These are phyloP conservation scores for Falco peregrinus DNA, from an alignment of 2,797 vertebrate species.

Conservation along the genomic window DNA sequence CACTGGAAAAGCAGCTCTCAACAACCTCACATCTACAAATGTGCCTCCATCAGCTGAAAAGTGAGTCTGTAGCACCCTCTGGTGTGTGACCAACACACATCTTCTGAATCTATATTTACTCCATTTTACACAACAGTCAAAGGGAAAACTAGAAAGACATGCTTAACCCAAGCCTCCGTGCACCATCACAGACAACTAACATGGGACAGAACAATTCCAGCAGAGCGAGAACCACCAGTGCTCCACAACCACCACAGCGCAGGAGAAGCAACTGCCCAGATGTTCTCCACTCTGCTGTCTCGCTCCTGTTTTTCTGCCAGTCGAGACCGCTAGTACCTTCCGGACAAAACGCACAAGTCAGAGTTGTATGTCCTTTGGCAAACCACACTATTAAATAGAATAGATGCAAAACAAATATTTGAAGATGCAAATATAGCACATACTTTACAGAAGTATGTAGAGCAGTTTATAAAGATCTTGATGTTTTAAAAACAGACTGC, in stretches of 20 bases:
- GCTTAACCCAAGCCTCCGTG: neutral
- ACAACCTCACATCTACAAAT: neutral
- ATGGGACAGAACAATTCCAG: neutral
- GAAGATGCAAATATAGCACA: neutral
- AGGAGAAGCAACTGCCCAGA: neutral
- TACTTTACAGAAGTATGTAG: neutral
- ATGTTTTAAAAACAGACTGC: neutral
- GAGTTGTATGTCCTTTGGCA: neutral
- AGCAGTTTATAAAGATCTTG: neutral
- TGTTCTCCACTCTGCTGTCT: neutral
- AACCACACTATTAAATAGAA: neutral
- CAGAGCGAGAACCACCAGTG: rapidly evolving
- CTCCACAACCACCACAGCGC: rapidly evolving
- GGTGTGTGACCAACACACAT: slow-evolving; percentile 39
- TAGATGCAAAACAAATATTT: neutral
- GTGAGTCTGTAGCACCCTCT: slow-evolving; percentile 77
- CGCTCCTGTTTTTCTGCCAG: neutral
- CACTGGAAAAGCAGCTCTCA: neutral
- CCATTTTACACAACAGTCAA: neutral
- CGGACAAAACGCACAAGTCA: neutral
- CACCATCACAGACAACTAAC: neutral
- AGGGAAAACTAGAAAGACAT: neutral
- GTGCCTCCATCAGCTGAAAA: neutral
- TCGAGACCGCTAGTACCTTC: neutral
- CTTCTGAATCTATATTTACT: neutral